Conservation (phyloP, 1,140 invertebrate species). For the Brachystomella parvula region DNA sequence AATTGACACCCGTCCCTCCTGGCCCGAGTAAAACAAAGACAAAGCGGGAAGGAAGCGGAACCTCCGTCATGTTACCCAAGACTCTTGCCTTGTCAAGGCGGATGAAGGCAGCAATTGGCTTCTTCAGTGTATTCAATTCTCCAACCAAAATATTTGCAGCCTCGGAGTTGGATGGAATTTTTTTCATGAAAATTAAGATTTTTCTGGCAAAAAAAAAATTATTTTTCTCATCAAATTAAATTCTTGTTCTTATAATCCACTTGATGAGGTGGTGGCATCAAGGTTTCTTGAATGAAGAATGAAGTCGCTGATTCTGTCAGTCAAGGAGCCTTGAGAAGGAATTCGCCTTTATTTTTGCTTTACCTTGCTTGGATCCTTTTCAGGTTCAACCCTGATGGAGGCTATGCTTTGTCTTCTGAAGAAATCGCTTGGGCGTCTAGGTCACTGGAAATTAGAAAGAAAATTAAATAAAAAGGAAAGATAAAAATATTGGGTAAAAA, state of each 20-base stretch:
- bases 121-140: conserved; percentile 40
- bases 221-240: conserved; percentile 6
- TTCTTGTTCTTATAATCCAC: conserved; percentile 1
- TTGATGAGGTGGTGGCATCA: too few relatives aligned
- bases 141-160: conserved; percentile 43
- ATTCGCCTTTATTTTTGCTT: background rate
- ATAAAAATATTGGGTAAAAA: too few relatives aligned
- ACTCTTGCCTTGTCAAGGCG: conserved; percentile 38
- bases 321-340: background rate
- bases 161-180: conserved; percentile 43
- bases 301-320: too few relatives aligned
- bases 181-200: conserved; percentile 42
- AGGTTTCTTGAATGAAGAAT: too few relatives aligned
- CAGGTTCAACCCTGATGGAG: conserved; percentile 13
- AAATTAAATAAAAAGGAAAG: too few relatives aligned
- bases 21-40: conserved; percentile 42
- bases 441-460: background rate
- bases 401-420: background rate
- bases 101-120: conserved; percentile 41
- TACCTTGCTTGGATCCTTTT: conserved; percentile 19
- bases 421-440: conserved; percentile 8
- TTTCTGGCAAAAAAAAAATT: conserved; percentile 34
- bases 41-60: conserved; percentile 43
- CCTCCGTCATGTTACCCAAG: conserved; percentile 42
- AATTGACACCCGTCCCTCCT: conserved; percentile 22